Evolutionary conservation across 1,140 invertebrate species (phyloP).

Genomic region (Drosophila navojoa): DNA sequence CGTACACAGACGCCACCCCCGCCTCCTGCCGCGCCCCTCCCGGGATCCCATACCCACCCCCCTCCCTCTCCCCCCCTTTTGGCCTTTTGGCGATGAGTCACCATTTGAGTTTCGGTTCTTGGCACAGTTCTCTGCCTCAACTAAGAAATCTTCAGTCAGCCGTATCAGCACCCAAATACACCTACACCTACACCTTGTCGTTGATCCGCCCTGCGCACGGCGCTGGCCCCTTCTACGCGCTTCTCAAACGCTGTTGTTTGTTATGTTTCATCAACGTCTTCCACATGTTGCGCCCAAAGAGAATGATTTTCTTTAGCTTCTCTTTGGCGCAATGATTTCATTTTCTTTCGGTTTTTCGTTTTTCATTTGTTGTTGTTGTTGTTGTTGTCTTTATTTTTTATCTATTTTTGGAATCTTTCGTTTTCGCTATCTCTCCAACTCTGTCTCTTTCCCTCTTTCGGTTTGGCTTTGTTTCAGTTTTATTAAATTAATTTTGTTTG

Average conservation of each 20-base stretch:
- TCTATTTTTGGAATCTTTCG: conserved; percentile 66
- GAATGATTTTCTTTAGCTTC: conserved; percentile 10
- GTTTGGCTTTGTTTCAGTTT: conserved; percentile 27
- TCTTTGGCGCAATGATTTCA: conserved; percentile 67
- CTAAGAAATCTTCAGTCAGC: conserved; percentile 60
- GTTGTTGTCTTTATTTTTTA: conserved; percentile 39
- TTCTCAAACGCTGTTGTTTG: background rate
- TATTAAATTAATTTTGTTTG: conserved; percentile 65
- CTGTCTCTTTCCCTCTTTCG: conserved; percentile 1
- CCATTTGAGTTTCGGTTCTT: conserved; percentile 60
- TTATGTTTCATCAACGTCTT: conserved; percentile 32
- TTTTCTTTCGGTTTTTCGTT: conserved; percentile 54
- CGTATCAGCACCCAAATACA: conserved; percentile 55
- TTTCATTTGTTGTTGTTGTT: too few relatives aligned
- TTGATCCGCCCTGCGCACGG: background rate
- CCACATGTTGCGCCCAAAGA: conserved; percentile 16
- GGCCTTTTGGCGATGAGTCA: conserved; percentile 57
- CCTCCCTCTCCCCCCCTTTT: too few relatives aligned
- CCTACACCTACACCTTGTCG: conserved; percentile 35
- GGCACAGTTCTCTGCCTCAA: conserved; percentile 63
- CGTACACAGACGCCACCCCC: background rate
- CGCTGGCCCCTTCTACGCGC: background rate
- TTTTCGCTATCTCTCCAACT: conserved; percentile 23
- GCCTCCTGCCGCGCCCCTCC: background rate
- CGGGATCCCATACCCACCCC: background rate